These are phyloP conservation scores for Apamea anceps DNA, from an alignment of 2,888 invertebrate genomes.

Conservation along the genomic window DNA sequence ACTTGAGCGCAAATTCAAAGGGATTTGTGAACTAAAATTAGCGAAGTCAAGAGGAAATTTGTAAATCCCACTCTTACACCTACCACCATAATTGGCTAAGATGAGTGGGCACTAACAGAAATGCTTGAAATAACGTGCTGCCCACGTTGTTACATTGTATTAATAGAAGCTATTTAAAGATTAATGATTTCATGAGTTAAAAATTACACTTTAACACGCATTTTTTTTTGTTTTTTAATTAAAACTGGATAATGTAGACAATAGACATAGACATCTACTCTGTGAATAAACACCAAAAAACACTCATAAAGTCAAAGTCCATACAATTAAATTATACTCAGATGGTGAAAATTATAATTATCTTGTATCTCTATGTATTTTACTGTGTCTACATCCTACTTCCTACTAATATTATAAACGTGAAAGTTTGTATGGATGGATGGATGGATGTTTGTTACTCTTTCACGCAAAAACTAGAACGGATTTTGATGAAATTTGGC, in stretches of 20 bases:
- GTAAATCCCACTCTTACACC: neutral
- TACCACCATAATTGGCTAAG: neutral
- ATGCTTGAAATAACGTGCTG: neutral
- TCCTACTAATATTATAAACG: too few species aligned
- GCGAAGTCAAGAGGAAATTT: neutral
- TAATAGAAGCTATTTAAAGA: neutral
- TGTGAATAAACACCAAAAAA: too few species aligned
- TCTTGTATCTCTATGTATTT: too few species aligned
- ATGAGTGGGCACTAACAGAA: neutral
- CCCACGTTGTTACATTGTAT: neutral
- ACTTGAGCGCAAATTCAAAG: neutral
- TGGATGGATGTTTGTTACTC: too few species aligned
- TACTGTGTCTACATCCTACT: too few species aligned
- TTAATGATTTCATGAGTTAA: neutral
- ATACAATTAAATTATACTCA: neutral
- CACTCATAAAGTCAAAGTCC: neutral
- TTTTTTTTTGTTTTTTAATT: neutral
- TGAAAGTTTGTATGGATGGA: too few species aligned
- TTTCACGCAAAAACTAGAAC: too few species aligned
- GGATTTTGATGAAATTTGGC: too few species aligned
- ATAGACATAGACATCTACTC: too few species aligned
- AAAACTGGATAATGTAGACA: too few species aligned
- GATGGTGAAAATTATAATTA: neutral
- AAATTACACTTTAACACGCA: neutral
- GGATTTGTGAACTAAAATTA: neutral